A percentile compares a stretch with the other conserved stretches of the same genome.
Evolutionary conservation across 2,797 vertebrate genomes (phyloP).

Genomic region (Poecilia gillii): DNA sequence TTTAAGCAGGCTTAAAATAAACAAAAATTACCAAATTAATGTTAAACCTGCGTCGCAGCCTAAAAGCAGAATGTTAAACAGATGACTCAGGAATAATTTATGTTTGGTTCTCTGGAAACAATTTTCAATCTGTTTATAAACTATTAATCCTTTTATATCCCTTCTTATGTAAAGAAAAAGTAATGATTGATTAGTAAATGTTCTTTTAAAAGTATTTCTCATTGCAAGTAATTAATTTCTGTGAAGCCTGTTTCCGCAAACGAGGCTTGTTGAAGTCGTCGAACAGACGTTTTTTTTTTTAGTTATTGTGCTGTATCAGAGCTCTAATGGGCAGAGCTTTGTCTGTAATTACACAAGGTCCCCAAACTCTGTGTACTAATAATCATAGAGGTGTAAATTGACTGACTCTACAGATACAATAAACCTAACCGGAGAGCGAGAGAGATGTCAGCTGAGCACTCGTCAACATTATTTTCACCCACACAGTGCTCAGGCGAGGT

Average conservation of each 20-base stretch:
- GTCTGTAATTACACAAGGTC: conserved; percentile 37
- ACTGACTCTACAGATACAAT: conserved; percentile 66
- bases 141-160: not conserved
- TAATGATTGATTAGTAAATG: conserved; percentile 1
- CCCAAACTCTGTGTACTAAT: conserved; percentile 56
- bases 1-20: conserved; percentile 27
- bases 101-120: conserved; percentile 17
- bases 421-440: conserved; percentile 53
- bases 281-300: conserved; percentile 8
- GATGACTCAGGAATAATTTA: conserved; percentile 34
- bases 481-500: conserved; percentile 61
- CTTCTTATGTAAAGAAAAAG: not conserved
- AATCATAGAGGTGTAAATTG: conserved; percentile 66
- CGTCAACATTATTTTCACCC: conserved; percentile 48
- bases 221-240: not conserved
- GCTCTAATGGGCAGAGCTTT: conserved; percentile 36
- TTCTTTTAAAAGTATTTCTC: not conserved
- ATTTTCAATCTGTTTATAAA: not conserved
- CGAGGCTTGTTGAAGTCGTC: conserved; percentile 2
- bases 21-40: conserved; percentile 26
- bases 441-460: conserved; percentile 59
- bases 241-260: conserved; percentile 1
- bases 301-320: conserved; percentile 22
- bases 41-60: not conserved
- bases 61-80: conserved; percentile 23